Percentiles rank a stretch among this genome's conserved stretches.
Conservation (phyloP, 92 coral and sea anemone genomes). For the Parazoanthus atlanticus region DNA sequence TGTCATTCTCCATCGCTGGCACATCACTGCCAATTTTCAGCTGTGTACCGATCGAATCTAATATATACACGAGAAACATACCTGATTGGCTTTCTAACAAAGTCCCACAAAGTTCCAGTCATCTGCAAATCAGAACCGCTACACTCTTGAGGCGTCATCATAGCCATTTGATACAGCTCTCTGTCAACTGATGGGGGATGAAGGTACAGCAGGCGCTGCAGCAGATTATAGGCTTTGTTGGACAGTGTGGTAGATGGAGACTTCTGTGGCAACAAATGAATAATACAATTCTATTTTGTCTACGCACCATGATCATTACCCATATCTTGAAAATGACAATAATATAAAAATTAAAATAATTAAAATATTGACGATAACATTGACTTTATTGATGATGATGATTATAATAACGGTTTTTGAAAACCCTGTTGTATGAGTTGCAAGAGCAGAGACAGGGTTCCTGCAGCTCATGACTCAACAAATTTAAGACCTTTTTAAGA, state of each 20-base stretch:
- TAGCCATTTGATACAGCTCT: constrained; percentile 12
- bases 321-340: neutral
- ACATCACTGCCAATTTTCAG: neutral
- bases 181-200: constrained; percentile 22
- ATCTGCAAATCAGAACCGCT: neutral
- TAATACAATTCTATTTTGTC: neutral
- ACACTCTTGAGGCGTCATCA: neutral
- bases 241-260: neutral
- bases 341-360: too few species aligned
- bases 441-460: too few species aligned
- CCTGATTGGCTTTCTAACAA: constrained; percentile 16
- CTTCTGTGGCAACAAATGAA: neutral
- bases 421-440: too few species aligned
- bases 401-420: too few species aligned
- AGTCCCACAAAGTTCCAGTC: constrained; percentile 9
- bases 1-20: too few species aligned
- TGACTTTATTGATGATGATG: too few species aligned
- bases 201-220: constrained; percentile 30
- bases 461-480: too few species aligned
- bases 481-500: too few species aligned
- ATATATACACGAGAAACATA: neutral
- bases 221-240: constrained; percentile 19
- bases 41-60: neutral
- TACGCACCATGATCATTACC: neutral
- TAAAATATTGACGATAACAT: too few species aligned